phyloP scores from a whole-genome alignment of 2,888 invertebrate species.

The Beris chalybata region DNA sequence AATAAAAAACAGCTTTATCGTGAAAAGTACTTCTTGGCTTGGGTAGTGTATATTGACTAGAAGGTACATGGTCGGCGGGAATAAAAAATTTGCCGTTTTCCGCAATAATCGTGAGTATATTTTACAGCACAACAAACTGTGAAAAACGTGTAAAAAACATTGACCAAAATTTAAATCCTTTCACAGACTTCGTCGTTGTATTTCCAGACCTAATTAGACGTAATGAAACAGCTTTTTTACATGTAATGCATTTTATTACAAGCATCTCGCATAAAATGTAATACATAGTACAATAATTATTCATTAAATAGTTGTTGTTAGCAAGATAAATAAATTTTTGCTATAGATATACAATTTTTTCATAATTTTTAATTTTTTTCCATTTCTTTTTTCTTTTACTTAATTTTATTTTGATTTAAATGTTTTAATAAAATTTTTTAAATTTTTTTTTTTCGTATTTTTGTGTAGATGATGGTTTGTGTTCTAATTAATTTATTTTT shows the following conservation, averaged over 20 bases:
- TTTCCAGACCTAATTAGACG: not conserved
- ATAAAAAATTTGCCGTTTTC: no score
- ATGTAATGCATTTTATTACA: conserved; percentile 39
- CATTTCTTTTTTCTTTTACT: conserved; percentile 20
- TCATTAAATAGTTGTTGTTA: conserved; percentile 30
- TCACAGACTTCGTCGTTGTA: no score
- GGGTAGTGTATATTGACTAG: no score
- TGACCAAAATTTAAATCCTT: no score
- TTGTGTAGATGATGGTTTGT: conserved; percentile 7
- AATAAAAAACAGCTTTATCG: no score
- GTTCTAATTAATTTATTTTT: not conserved
- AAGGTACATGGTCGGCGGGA: no score
- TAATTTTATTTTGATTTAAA: conserved; percentile 33
- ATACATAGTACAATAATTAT: conserved; percentile 35
- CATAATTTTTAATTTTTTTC: conserved; percentile 26
- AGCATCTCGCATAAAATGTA: conserved; percentile 38
- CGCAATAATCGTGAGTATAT: no score
- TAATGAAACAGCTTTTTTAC: conserved; percentile 10
- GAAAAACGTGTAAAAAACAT: no score
- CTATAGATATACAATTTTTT: conserved; percentile 36
- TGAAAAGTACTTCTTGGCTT: no score
- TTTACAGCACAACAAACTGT: no score
- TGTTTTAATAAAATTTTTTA: conserved; percentile 18
- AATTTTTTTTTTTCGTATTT: conserved; percentile 8
- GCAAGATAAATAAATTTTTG: conserved; percentile 37